Base-by-base conservation (phyloP, 2,888 invertebrate genomes). In the Sthenelais limicola region DNA sequence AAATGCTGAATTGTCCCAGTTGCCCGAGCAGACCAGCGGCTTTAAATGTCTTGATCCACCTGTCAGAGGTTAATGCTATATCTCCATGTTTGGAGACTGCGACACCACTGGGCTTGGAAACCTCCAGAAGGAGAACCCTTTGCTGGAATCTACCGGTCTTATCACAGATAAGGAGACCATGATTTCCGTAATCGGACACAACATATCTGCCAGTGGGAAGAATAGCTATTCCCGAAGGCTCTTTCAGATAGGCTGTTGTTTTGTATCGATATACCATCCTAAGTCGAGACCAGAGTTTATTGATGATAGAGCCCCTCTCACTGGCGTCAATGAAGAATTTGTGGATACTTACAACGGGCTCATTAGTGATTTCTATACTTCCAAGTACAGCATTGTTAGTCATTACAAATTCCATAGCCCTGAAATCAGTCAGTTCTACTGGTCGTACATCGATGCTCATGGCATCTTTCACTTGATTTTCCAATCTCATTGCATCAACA, bases 41-140 rank as follows among this genome's bases (percentile, higher is more conserved):
- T 26, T 43, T 66, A 43, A 66, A 66, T 30, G 26, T n/a, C 66
- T 66, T 66, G 32, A 66, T 43, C 66, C 66, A 66, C 18, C 43
- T 30, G 26, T 66, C 66, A 24, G 66, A 21, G 43, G 66, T 66
- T 12, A 66, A 35, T n/a, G 66, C 35, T 12, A 66, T 35, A 18
- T 38, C n/a, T 3, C 66, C 66, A 21, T 18, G 18, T n/a, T 24
- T 35, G 43, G 66, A 38, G 43, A 43, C 28, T 7, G 15, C 43
- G 18, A 66, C 66, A 4, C 66, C 66, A 21, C 38, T 1, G 5
- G 66, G 66, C 9, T n/a, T 21, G 21, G 66, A 35, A 15, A 66
- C 43, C 66, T 66, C 66, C 1, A 43, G 35, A 24, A 66, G 66
- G 21, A 66, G 38, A 1, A 66, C 43, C 24, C 66, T 66, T 43